Conservation (phyloP, 1,140 invertebrate genomes). For the Drosophila chauvacae region DNA sequence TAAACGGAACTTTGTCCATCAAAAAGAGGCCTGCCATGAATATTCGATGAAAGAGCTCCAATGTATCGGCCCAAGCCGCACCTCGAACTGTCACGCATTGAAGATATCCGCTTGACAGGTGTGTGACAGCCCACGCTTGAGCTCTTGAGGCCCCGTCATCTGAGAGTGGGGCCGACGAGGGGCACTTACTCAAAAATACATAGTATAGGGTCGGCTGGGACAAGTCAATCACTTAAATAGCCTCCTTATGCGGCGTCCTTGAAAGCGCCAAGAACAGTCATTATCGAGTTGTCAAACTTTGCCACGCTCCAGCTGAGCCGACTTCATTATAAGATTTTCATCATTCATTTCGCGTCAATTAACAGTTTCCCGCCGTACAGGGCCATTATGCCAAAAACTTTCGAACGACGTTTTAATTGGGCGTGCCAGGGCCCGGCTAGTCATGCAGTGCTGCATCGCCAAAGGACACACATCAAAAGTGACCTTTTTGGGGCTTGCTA, state of each 20-base stretch:
- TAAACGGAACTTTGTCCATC: conserved; percentile 20
- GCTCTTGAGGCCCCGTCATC: conserved; percentile 1
- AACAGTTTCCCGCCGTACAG: conserved; percentile 37
- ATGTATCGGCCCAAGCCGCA: conserved; percentile 33
- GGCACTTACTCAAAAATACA: conserved; percentile 46
- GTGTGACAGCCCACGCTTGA: conserved; percentile 25
- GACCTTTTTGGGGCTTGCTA: conserved; percentile 54
- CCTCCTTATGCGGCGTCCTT: conserved; percentile 29
- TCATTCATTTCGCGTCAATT: conserved; percentile 64
- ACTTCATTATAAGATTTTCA: conserved; percentile 49
- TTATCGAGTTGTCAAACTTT: conserved; percentile 85
- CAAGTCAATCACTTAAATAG: conserved; percentile 67
- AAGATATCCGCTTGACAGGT: conserved; percentile 30
- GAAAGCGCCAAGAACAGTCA: conserved; percentile 47
- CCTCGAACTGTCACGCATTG: conserved; percentile 43
- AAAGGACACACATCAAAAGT: conserved; percentile 35
- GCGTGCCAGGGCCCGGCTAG: conserved; percentile 2
- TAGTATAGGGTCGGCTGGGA: conserved; percentile 24
- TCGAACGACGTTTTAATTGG: conserved; percentile 62
- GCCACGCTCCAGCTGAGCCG: conserved; percentile 84
- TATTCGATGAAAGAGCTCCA: conserved; percentile 27
- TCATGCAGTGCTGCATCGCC: conserved; percentile 41
- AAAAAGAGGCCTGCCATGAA: conserved; percentile 33
- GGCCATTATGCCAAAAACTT: conserved; percentile 32
- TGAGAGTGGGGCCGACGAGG: conserved; percentile 23